Evolutionary conservation across 2,888 invertebrate species (phyloP), one percentile per base, ranked within the genome.

Genomic region (Apotomis betuletana): DNA sequence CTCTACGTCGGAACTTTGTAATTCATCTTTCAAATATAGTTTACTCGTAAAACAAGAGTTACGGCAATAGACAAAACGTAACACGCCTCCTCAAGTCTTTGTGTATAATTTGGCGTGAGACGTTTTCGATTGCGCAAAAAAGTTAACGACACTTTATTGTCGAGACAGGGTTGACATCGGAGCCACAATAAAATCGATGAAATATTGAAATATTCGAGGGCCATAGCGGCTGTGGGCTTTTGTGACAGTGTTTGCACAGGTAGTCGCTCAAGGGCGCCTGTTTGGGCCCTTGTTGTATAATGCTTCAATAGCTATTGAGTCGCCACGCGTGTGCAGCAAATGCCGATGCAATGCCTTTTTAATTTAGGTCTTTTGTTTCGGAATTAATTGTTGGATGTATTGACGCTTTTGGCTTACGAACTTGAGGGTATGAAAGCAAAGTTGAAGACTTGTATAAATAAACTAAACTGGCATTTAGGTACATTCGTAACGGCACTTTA

Each of bases 141-240:
- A 77, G 84, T 83, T 83, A 83, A 85, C 83, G 86, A 85, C 85
- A 76, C 82, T 91, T 90, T 91, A 90, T 89, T 87, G 86, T 83
- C 91, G 90, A 89, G 92, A 92, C 92, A 83, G 81, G 86, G 90
- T 90, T 92, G 92, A 92, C 93, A 92, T 88, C 81, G 92, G 93
- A 91, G 93, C 92, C 92, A 90, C 87, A 92, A 93, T 93, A 93
- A 93, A 93, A 92, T 92, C 91, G 90, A 92, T 93, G 92, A 93
- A 90, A 91, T 92, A 93, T 93, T 88, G 92, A 93, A 90, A 91
- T 92, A 93, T 93, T 88, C 87, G 85, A 86, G 87, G 90, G 90
- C 85, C 91, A 90, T 88, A 87, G 87, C 84, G 80, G 80, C 83
- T 83, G 82, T 83, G 84, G 82, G 70, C 87, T 86, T 85, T 87